A percentile compares a stretch with the other conserved stretches of the same genome.
These are phyloP conservation scores for Hyphantria cunea DNA, from an alignment of 1,140 invertebrate species.

Conservation along the genomic window DNA sequence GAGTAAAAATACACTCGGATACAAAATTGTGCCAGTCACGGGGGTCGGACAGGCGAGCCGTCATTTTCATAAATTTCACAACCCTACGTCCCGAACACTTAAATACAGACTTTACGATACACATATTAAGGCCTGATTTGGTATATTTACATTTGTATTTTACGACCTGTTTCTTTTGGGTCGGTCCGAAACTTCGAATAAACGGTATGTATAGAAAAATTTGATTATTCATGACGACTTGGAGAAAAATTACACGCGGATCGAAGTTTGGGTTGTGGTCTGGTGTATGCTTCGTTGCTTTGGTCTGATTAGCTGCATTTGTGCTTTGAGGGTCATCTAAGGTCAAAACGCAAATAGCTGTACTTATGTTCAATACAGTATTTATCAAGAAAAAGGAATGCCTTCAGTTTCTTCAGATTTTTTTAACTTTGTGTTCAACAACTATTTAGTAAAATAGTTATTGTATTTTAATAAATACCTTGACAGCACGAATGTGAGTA, in stretches of 20 bases:
- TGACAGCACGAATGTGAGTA: too few species aligned
- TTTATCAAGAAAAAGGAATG: too few species aligned
- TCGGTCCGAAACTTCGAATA: constrained; percentile 37
- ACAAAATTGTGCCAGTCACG: constrained; percentile 75
- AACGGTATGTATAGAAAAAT: constrained; percentile 75
- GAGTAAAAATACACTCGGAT: constrained; percentile 68
- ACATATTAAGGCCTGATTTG: constrained; percentile 54
- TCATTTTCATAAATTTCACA: constrained; percentile 67
- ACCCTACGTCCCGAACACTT: constrained; percentile 44
- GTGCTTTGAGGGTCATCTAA: background rate
- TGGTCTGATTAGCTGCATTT: constrained; percentile 38
- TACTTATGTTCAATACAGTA: too few species aligned
- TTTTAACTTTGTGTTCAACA: too few species aligned
- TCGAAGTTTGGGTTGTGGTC: constrained; percentile 44
- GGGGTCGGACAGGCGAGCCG: constrained; percentile 43
- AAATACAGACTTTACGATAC: constrained; percentile 53
- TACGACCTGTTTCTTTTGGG: constrained; percentile 34
- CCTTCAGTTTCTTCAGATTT: too few species aligned
- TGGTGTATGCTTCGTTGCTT: constrained; percentile 47
- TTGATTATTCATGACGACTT: constrained; percentile 76
- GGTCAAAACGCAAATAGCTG: background rate
- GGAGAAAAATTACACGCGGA: constrained; percentile 70
- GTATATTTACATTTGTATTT: constrained; percentile 28
- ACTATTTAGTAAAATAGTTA: too few species aligned
- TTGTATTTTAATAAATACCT: too few species aligned